These are phyloP conservation scores for Phocoena phocoena DNA, from an alignment of 2,113 vertebrate species.

Conservation along the genomic window DNA sequence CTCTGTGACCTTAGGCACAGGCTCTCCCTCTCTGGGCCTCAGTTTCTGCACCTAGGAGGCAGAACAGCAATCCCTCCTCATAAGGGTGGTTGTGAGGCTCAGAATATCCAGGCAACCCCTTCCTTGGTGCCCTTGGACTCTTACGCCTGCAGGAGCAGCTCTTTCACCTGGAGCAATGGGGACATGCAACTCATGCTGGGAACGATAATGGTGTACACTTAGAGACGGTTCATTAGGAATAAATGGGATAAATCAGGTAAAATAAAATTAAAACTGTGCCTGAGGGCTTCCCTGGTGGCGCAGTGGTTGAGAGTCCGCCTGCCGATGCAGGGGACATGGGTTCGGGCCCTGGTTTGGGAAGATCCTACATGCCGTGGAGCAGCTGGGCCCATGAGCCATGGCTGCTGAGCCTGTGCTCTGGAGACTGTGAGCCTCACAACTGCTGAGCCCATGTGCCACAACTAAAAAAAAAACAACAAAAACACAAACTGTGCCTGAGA, in stretches of 20 bases:
- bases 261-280: neutral
- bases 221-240: neutral
- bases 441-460: no score
- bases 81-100: neutral
- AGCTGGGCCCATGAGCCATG: no score
- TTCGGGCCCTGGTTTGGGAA: fast-evolving
- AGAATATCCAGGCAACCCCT: neutral
- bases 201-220: fast-evolving
- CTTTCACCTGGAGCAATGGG: neutral
- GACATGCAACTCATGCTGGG: neutral
- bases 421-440: no score
- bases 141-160: neutral
- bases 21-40: neutral
- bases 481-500: neutral
- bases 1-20: neutral
- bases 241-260: neutral
- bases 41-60: no score
- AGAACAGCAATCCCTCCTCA: neutral
- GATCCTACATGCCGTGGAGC: fast-evolving
- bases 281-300: neutral
- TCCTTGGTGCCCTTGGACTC: no score
- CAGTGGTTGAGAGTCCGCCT: no score
- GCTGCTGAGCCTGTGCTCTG: no score
- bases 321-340: no score
- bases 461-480: no score